A percentile compares a stretch with the other conserved stretches of the same genome.
Evolutionary conservation across 2,888 invertebrate species (phyloP).

Genomic region (Cheilosia soror): DNA sequence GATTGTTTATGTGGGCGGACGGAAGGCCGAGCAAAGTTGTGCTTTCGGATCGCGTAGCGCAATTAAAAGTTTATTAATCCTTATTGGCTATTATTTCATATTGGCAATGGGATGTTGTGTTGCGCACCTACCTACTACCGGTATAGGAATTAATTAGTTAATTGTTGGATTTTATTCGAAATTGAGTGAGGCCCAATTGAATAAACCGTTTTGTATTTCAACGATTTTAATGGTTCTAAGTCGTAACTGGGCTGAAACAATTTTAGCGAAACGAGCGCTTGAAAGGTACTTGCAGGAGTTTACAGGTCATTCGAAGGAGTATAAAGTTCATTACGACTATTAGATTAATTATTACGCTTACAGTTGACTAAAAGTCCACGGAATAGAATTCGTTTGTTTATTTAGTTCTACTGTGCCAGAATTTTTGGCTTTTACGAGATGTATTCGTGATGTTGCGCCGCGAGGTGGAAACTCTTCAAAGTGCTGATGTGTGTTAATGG

Average conservation of each 20-base stretch:
- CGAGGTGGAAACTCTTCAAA: too few species aligned
- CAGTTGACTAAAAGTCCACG: not conserved
- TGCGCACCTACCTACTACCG: conserved; percentile 9
- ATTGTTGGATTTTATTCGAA: conserved; percentile 64
- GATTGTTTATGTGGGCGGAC: conserved; percentile 40
- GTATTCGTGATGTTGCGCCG: too few species aligned
- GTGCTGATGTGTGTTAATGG: too few species aligned
- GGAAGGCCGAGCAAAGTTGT: conserved; percentile 30
- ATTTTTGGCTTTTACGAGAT: too few species aligned
- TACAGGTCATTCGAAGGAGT: conserved; percentile 1
- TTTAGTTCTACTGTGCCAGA: not conserved
- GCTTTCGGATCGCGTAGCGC: conserved; percentile 65
- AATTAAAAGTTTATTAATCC: conserved; percentile 73
- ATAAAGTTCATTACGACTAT: not conserved
- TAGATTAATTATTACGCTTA: too few species aligned
- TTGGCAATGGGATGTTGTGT: conserved; percentile 36
- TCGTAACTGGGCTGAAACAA: conserved; percentile 29
- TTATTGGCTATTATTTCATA: conserved; percentile 71
- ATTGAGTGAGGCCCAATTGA: conserved; percentile 63
- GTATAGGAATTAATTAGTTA: conserved; percentile 62
- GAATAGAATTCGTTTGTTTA: not conserved
- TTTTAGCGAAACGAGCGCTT: conserved; percentile 19
- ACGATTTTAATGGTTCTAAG: conserved; percentile 9
- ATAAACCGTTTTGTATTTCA: conserved; percentile 46
- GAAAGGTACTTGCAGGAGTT: not conserved